These are phyloP conservation scores for Drosophila jambulina DNA, from an alignment of 1,140 invertebrate species.

Conservation along the genomic window DNA sequence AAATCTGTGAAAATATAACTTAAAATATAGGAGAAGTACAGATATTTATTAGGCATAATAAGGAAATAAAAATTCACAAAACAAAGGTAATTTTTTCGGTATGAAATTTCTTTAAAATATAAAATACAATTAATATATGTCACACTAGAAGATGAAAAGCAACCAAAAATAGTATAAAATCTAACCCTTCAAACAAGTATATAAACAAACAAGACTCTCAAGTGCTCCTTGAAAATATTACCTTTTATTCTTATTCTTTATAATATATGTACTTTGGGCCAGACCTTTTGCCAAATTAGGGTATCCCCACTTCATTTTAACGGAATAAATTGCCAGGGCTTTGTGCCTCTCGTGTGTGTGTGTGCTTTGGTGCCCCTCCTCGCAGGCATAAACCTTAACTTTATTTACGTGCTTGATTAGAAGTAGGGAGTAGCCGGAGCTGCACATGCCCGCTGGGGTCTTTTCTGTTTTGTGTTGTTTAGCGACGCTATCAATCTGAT, in stretches of 20 bases:
- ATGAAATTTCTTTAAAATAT: no score
- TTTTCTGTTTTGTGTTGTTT: conserved; percentile 54
- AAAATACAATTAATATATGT: neutral
- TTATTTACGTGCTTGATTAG: conserved; percentile 83
- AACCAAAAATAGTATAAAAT: neutral
- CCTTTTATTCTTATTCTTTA: conserved; percentile 6
- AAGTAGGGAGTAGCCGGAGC: conserved; percentile 43
- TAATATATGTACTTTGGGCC: conserved; percentile 4
- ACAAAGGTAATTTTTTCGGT: neutral
- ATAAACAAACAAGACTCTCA: no score
- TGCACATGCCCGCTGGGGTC: conserved; percentile 25
- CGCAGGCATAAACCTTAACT: conserved; percentile 74
- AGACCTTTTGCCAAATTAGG: conserved; percentile 14
- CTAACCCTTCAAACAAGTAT: neutral
- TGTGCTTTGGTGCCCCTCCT: conserved; percentile 10
- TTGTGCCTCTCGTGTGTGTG: conserved; percentile 32
- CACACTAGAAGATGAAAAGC: no score
- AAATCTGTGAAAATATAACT: neutral
- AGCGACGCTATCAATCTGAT: conserved; percentile 61
- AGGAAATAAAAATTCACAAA: neutral
- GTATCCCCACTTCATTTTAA: conserved; percentile 37
- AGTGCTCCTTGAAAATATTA: neutral
- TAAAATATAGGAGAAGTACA: neutral
- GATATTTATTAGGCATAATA: neutral
- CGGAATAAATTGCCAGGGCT: conserved; percentile 26